These are phyloP conservation scores for Stenurella melanura DNA, from an alignment of 2,888 invertebrate species.

Conservation along the genomic window DNA sequence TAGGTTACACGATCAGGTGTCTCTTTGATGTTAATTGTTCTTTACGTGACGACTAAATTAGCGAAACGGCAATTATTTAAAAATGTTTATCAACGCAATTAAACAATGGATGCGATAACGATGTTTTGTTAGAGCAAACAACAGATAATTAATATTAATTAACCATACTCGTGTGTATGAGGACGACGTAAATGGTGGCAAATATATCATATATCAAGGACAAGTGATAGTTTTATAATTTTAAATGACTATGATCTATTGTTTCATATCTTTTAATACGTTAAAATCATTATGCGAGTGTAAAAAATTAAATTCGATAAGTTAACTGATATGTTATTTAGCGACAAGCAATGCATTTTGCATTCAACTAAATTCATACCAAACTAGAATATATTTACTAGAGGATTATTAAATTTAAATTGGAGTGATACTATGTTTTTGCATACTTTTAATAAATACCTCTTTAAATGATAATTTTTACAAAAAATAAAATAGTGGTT, in stretches of 20 bases:
- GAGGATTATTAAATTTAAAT: neutral
- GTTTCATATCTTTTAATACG: slow-evolving; percentile 14
- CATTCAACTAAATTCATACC: neutral
- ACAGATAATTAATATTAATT: slow-evolving; percentile 52
- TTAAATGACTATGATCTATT: slow-evolving; percentile 12
- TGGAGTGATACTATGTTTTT: too few relatives aligned
- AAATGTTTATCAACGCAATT: slow-evolving; percentile 47
- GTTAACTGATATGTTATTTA: neutral
- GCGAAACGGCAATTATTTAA: slow-evolving; percentile 42
- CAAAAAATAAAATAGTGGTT: too few relatives aligned
- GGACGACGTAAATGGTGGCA: slow-evolving; percentile 39
- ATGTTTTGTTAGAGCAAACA: slow-evolving; percentile 45
- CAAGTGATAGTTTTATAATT: slow-evolving; percentile 27
- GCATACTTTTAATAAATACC: too few relatives aligned
- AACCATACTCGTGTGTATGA: slow-evolving; percentile 36
- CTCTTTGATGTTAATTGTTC: slow-evolving; percentile 45
- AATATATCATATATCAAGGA: slow-evolving; percentile 32
- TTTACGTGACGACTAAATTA: slow-evolving; percentile 42
- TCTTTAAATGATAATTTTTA: too few relatives aligned
- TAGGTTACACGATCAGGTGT: slow-evolving; percentile 46
- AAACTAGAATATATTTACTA: neutral
- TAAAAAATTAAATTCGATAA: neutral
- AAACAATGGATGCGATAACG: slow-evolving; percentile 45
- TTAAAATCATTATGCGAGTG: neutral
- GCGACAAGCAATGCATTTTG: neutral